Conservation (phyloP, 2,888 invertebrate species). For the Catotricha subobsoleta region DNA sequence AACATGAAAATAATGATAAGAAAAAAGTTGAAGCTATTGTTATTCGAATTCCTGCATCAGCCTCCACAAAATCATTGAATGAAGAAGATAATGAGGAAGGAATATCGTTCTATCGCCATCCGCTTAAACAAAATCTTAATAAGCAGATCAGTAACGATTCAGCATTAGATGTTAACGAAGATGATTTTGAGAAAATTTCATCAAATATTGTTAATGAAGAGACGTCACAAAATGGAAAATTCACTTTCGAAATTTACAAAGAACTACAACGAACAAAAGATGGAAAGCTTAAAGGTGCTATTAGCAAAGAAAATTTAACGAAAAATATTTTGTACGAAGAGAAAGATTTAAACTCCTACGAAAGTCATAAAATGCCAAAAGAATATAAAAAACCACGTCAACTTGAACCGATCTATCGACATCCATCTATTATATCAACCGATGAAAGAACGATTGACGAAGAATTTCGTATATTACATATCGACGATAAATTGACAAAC, state of each 20-base stretch:
- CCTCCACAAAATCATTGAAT: not conserved
- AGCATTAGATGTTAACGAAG: conserved; percentile 9
- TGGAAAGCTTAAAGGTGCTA: not conserved
- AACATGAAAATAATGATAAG: no score
- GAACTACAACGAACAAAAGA: no score
- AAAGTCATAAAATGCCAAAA: not conserved
- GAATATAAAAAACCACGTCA: no score
- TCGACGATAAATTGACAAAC: conserved; percentile 1
- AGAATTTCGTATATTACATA: conserved; percentile 1
- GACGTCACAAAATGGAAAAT: conserved; percentile 14
- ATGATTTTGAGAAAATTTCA: conserved; percentile 2
- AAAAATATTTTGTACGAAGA: not conserved
- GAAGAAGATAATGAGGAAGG: conserved; percentile 7
- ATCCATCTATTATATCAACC: not conserved
- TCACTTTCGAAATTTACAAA: conserved; percentile 16
- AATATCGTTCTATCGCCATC: no score
- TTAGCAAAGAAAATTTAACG: not conserved
- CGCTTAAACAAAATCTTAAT: conserved; percentile 7
- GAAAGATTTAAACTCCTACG: not conserved
- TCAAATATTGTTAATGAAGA: conserved; percentile 9
- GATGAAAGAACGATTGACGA: not conserved
- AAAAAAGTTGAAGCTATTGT: conserved; percentile 14
- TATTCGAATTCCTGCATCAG: conserved; percentile 15
- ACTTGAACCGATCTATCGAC: not conserved
- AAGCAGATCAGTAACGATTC: conserved; percentile 12